phyloP scores from a whole-genome alignment of 2,888 invertebrate species.

The Apotomis capreana region DNA sequence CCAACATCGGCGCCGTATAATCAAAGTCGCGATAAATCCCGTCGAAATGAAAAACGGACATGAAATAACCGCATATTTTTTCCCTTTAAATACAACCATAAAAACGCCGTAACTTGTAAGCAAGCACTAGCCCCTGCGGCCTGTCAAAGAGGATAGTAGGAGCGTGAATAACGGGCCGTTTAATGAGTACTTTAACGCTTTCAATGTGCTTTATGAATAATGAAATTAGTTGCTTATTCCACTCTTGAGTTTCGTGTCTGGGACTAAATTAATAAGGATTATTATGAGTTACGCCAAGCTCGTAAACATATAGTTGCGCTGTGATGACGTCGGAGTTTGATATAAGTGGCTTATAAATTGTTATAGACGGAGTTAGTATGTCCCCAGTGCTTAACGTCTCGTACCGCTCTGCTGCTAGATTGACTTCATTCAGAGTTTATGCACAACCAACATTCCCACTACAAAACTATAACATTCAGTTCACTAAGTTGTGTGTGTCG shows the following conservation, averaged over 20 bases:
- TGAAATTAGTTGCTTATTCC: constrained; percentile 81
- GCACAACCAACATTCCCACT: not conserved
- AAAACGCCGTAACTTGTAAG: constrained; percentile 77
- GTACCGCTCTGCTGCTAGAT: not conserved
- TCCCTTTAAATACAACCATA: constrained; percentile 75
- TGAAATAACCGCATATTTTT: constrained; percentile 76
- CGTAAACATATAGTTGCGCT: constrained; percentile 59
- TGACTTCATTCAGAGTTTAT: constrained; percentile 21
- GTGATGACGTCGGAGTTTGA: constrained; percentile 15
- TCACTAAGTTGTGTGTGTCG: too few species aligned
- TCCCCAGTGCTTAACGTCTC: constrained; percentile 22
- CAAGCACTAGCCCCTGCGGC: constrained; percentile 70
- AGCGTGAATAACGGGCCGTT: constrained; percentile 75
- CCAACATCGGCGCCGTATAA: constrained; percentile 75
- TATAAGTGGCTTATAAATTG: constrained; percentile 30
- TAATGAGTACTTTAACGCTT: constrained; percentile 82
- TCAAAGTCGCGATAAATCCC: constrained; percentile 78
- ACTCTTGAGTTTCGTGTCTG: constrained; percentile 75
- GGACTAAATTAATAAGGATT: constrained; percentile 71
- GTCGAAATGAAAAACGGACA: constrained; percentile 75
- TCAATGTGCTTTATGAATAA: constrained; percentile 83
- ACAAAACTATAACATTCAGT: too few species aligned
- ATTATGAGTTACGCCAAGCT: constrained; percentile 68
- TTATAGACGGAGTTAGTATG: constrained; percentile 20
- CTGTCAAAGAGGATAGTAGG: constrained; percentile 79